A percentile compares a stretch with the other conserved stretches of the same genome.
These are phyloP conservation scores for Eupithecia pulchellata DNA, from an alignment of 2,888 invertebrate species.

Conservation along the genomic window DNA sequence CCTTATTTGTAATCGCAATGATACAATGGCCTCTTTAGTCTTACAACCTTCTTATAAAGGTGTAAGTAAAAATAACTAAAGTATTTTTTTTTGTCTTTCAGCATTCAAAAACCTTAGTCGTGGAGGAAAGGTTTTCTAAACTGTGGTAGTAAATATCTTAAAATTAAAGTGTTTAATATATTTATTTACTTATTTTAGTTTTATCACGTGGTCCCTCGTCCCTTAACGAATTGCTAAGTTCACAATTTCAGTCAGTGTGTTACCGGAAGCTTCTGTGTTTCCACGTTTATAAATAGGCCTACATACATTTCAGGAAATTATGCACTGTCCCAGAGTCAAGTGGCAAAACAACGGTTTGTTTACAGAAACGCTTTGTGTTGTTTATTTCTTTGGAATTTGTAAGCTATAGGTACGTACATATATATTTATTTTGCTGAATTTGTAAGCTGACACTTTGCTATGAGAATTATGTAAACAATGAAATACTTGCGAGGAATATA, in stretches of 20 bases:
- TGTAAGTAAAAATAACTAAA: too few species aligned
- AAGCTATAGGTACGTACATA: too few species aligned
- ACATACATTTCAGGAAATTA: slow-evolving; percentile 7
- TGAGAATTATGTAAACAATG: background rate
- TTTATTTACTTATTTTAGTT: too few species aligned
- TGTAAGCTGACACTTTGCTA: background rate
- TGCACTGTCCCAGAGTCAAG: background rate
- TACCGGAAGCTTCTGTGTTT: background rate
- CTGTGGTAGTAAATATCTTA: too few species aligned
- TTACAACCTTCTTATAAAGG: background rate
- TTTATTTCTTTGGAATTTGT: background rate
- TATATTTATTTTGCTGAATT: background rate
- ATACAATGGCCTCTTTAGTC: background rate
- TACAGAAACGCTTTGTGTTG: background rate
- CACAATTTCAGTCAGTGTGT: background rate
- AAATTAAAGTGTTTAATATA: too few species aligned
- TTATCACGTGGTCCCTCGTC: too few species aligned
- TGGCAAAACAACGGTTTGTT: slow-evolving; percentile 5
- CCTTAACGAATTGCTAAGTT: background rate
- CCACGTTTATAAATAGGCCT: slow-evolving; percentile 9
- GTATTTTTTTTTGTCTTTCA: too few species aligned
- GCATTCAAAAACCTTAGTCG: too few species aligned
- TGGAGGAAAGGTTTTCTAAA: too few species aligned
- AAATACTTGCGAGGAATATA: background rate
- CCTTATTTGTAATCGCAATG: slow-evolving; percentile 2